Conservation (phyloP, 2,113 vertebrate species). For the Oophaga pumilio region DNA sequence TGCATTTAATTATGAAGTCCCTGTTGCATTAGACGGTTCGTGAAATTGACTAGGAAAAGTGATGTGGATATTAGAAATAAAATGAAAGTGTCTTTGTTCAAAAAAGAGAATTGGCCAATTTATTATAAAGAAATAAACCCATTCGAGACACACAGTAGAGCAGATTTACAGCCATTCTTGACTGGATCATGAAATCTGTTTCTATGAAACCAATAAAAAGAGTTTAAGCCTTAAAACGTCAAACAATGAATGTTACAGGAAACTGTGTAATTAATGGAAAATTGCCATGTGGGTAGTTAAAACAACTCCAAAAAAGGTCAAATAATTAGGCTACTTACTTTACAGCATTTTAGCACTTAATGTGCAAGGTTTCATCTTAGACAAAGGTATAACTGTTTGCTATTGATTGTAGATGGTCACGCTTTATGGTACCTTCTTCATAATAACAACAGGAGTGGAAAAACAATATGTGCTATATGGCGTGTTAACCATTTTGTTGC, state of each 20-base stretch:
- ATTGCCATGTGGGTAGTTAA: neutral
- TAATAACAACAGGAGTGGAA: too few species aligned
- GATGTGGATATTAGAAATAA: constrained; percentile 48
- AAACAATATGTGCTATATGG: too few species aligned
- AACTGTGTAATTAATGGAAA: neutral
- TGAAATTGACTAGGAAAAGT: constrained; percentile 35
- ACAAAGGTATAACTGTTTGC: neutral
- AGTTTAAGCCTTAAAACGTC: neutral
- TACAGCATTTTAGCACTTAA: neutral
- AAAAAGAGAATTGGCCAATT: neutral
- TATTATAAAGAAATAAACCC: neutral
- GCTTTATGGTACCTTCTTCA: too few species aligned
- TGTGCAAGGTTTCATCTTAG: neutral
- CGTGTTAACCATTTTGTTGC: too few species aligned
- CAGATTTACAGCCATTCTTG: constrained; percentile 6
- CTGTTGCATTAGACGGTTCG: constrained; percentile 45
- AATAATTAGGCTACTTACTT: neutral
- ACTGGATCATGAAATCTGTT: neutral
- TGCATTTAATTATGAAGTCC: constrained; percentile 53
- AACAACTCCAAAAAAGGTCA: neutral
- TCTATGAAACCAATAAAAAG: constrained; percentile 13
- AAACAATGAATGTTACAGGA: neutral
- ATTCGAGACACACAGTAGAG: neutral
- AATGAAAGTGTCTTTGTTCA: constrained; percentile 35
- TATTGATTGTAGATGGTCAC: neutral